phyloP scores from a whole-genome alignment of 1,140 invertebrate genomes.

The Fragariocoptes setiger region DNA sequence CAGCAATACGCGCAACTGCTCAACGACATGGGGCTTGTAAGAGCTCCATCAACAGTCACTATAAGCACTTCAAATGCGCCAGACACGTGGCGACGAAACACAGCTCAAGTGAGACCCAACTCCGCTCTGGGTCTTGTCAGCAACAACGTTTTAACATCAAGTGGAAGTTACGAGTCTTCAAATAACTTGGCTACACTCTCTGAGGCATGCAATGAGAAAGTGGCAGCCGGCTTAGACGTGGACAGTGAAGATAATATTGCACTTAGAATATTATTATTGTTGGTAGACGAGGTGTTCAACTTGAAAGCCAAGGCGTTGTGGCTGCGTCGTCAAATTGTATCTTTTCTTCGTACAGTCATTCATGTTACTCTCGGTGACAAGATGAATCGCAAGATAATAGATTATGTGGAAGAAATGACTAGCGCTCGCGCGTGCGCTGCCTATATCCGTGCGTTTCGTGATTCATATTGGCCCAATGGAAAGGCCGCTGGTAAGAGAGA shows the following conservation, averaged over 20 bases:
- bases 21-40: too few species aligned
- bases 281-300: conserved; percentile 75
- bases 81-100: too few species aligned
- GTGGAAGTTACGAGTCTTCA: too few species aligned
- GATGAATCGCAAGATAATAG: conserved; percentile 40
- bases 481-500: conserved; percentile 25
- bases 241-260: conserved; percentile 54
- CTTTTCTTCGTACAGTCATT: conserved; percentile 38
- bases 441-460: conserved; percentile 47
- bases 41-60: too few species aligned
- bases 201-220: not conserved
- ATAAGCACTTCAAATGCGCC: too few species aligned
- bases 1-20: too few species aligned
- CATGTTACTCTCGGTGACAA: conserved; percentile 26
- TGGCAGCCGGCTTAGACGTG: too few species aligned
- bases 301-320: conserved; percentile 54
- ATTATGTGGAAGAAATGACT: conserved; percentile 57
- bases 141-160: too few species aligned
- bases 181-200: conserved; percentile 1
- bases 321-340: conserved; percentile 44
- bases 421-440: conserved; percentile 60
- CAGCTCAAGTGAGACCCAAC: too few species aligned
- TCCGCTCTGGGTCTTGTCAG: too few species aligned
- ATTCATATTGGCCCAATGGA: conserved; percentile 45
- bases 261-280: conserved; percentile 41